A percentile compares a stretch with the other conserved stretches of the same genome.
These are phyloP conservation scores for Enteromius anoplus DNA, from an alignment of 2,797 vertebrate species.

Conservation along the genomic window DNA sequence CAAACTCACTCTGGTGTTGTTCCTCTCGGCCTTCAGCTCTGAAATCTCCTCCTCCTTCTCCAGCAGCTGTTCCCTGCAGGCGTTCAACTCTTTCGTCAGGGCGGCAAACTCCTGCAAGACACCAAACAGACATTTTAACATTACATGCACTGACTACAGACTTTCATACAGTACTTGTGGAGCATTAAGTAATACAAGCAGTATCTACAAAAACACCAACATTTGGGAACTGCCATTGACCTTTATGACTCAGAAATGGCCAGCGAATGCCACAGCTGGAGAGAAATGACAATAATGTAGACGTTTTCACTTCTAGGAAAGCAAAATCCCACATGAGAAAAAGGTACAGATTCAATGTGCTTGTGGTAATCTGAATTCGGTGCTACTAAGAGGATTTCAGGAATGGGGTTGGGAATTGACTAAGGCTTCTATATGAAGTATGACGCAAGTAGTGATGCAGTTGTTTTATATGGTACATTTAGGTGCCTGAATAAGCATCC, in stretches of 20 bases:
- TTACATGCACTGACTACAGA: neutral
- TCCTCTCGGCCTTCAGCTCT: conserved; percentile 98
- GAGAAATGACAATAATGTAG: neutral
- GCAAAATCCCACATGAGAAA: conserved; percentile 21
- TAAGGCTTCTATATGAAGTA: neutral
- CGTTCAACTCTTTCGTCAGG: conserved; percentile 96
- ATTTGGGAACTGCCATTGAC: neutral
- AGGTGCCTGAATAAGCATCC: neutral
- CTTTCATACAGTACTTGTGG: neutral
- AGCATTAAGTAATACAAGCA: neutral
- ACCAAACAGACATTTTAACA: conserved; percentile 40
- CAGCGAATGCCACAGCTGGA: neutral
- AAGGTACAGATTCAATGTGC: conserved; percentile 32
- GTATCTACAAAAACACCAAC: neutral
- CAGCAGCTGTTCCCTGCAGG: conserved; percentile 94
- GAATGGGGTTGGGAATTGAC: neutral
- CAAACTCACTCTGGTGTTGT: conserved; percentile 95
- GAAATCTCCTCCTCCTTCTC: conserved; percentile 99
- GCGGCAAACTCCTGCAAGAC: conserved; percentile 93
- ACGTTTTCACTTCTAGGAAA: conserved; percentile 16
- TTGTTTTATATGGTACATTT: neutral
- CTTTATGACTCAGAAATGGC: neutral
- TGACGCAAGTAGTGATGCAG: neutral
- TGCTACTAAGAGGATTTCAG: conserved; percentile 44
- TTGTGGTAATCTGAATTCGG: conserved; percentile 33